phyloP scores from a whole-genome alignment of 2,888 invertebrate species.

The Operophtera brumata region DNA sequence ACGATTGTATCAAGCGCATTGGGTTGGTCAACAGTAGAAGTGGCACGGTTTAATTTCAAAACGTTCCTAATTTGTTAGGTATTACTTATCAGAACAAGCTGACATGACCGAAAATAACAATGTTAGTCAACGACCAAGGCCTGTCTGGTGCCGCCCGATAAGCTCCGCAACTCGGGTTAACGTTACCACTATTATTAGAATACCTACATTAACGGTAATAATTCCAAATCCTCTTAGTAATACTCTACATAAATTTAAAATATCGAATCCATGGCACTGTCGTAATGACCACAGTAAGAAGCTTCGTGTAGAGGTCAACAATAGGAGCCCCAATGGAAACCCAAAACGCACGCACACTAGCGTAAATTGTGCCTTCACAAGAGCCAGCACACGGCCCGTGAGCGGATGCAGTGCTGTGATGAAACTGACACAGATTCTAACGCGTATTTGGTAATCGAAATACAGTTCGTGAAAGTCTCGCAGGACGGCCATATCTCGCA shows the following conservation, averaged over 20 bases:
- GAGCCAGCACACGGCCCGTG: conserved; percentile 58
- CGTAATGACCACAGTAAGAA: conserved; percentile 5
- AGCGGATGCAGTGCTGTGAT: conserved; percentile 75
- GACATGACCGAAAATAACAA: conserved; percentile 10
- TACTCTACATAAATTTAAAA: not conserved
- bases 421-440: conserved; percentile 81
- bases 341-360: conserved; percentile 37
- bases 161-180: conserved; percentile 7
- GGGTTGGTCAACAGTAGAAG: not conserved
- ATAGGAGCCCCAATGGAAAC: conserved; percentile 30
- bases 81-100: not conserved
- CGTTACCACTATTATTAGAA: conserved; percentile 4
- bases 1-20: not conserved
- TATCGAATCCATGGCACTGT: conserved; percentile 10
- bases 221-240: not conserved
- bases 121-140: conserved; percentile 9
- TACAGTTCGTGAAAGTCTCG: conserved; percentile 77
- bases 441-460: conserved; percentile 79
- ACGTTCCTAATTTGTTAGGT: not conserved
- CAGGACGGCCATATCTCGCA: conserved; percentile 73
- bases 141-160: conserved; percentile 7
- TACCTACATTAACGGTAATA: conserved; percentile 3
- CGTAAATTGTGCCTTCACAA: conserved; percentile 49
- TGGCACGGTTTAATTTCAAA: conserved; percentile 5
- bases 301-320: conserved; percentile 10